Percentiles rank a stretch among this genome's conserved stretches.
Evolutionary conservation across 1,140 invertebrate species (phyloP).

Genomic region (Drosophila funebris): DNA sequence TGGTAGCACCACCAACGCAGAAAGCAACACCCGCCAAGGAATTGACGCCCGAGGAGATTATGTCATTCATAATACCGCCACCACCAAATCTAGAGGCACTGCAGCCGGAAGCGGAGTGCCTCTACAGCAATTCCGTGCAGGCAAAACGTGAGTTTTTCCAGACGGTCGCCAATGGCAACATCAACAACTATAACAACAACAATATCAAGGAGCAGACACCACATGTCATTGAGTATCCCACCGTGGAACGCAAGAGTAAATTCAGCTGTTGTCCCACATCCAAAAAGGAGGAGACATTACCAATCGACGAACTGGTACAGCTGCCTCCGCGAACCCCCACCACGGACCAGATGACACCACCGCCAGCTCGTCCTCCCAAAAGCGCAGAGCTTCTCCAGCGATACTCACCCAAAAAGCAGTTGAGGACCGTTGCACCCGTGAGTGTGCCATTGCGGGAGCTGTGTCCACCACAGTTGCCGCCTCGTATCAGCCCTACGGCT

Average conservation of each 20-base stretch:
- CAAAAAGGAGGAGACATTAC: constrained; percentile 75
- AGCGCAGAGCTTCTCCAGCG: constrained; percentile 82
- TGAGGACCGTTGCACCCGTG: constrained; percentile 37
- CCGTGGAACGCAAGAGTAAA: constrained; percentile 87
- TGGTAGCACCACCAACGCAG: constrained; percentile 90
- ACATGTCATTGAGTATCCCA: constrained; percentile 88
- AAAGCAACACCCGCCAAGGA: constrained; percentile 89
- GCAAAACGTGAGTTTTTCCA: constrained; percentile 73
- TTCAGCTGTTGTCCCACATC: constrained; percentile 88
- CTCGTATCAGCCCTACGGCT: constrained; percentile 84
- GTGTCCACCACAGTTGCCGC: constrained; percentile 84
- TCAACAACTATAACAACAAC: background rate
- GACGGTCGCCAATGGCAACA: constrained; percentile 51
- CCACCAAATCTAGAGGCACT: constrained; percentile 85
- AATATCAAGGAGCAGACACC: constrained; percentile 13
- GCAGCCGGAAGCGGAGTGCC: constrained; percentile 62
- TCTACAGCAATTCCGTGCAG: constrained; percentile 78
- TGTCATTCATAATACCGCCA: constrained; percentile 92
- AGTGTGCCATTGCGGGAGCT: constrained; percentile 40
- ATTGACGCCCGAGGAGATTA: constrained; percentile 90
- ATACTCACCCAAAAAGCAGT: constrained; percentile 83
- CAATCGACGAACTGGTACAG: constrained; percentile 25
- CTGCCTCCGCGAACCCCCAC: constrained; percentile 86
- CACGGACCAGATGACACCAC: constrained; percentile 78
- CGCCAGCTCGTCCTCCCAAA: constrained; percentile 87